Evolutionary conservation across 2,113 vertebrate genomes (phyloP).

Genomic region (Alligator mississippiensis): DNA sequence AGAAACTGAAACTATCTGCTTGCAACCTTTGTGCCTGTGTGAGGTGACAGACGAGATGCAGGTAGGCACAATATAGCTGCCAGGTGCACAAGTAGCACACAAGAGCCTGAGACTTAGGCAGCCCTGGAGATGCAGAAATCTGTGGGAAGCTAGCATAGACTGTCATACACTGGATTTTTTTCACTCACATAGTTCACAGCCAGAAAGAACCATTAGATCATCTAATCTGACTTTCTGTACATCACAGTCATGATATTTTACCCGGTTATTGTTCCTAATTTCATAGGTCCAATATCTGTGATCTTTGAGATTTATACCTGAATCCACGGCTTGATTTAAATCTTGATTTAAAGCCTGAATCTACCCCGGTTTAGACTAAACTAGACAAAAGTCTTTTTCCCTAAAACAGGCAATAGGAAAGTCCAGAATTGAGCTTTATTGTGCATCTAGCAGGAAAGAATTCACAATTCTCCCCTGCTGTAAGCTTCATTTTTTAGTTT

Average conservation of each 20-base stretch:
- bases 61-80: background rate
- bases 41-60: background rate
- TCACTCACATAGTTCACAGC: too few relatives aligned
- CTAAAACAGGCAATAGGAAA: background rate
- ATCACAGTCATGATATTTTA: background rate
- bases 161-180: background rate
- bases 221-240: background rate
- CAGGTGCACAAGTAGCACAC: background rate
- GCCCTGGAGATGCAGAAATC: background rate
- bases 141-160: background rate
- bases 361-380: background rate
- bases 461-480: background rate
- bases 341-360: background rate
- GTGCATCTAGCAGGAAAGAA: background rate
- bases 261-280: background rate
- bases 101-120: background rate
- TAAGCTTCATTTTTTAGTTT: background rate
- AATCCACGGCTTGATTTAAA: background rate
- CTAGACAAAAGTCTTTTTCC: background rate
- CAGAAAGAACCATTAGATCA: background rate
- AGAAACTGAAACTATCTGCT: too few relatives aligned
- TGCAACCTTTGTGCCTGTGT: too few relatives aligned
- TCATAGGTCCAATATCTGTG: background rate
- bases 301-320: background rate
- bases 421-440: background rate